Base-by-base conservation (phyloP, 2,888 invertebrate species). In the Drosophila aldrichi region DNA sequence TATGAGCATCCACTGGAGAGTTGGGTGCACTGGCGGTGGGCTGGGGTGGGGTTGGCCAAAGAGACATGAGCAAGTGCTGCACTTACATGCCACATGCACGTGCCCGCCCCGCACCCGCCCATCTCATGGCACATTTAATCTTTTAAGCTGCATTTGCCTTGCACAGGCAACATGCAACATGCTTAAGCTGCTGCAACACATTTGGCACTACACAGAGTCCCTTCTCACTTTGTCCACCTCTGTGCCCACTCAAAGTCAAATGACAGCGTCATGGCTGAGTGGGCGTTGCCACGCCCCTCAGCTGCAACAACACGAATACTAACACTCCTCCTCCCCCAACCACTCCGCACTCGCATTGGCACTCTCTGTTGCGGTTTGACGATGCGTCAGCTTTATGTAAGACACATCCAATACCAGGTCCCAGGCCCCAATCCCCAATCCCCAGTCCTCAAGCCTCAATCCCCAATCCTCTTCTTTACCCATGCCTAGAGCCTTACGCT, bases 121-220 rank as follows among this genome's bases (percentile, higher is more conserved):
- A 40, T 32, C 66, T 22, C 55, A 22, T 59, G 70, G 46, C 67
- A 55, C 61, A 84, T 75, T 82, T 85, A 88, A 88, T 88, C 88
- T 88, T 74, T 86, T 85, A 88, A 86, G 88, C 88, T 88, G 86
- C 79, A 88, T 80, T 82, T 68, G 87, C 88, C 82, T 81, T 77
- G 79, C 74, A 60, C 68, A 57, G 79, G 66, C 82, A 82, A 75
- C 77, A 77, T 81, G 81, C 85, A 88, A 84, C 84, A 84, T 76
- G 88, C 86, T 85, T 88, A 88, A 84, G 83, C 88, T 84, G 85
- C 79, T 69, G 77, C 83, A 88, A 77, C 71, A 72, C 84, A 81
- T 86, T 88, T 80, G 81, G 83, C 78, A 62, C 38, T 52, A 38
- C 36, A 52, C 52, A 36, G 52, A 14, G 49, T 34, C 38, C 38